Base-by-base conservation (phyloP, 1,140 invertebrate genomes). In the Dendrolimus punctatus region DNA sequence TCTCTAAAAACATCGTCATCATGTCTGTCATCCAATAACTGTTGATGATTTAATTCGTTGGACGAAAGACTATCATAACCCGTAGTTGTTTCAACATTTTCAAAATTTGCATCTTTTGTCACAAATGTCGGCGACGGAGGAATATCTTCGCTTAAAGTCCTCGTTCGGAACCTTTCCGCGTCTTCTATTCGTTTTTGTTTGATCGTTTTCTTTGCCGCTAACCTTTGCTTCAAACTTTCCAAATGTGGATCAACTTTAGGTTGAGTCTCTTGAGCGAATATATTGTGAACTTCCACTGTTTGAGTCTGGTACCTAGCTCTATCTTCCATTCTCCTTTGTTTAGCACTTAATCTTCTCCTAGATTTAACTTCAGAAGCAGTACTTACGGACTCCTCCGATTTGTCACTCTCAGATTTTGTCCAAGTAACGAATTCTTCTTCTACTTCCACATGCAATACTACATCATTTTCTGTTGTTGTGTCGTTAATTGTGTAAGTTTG, bases 401-500 rank as follows among this genome's bases (percentile, higher is more conserved):
- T 68, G 40, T 86, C 79, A 55, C 76, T 84, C 52, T 83, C 87
- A 38, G 68, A 84, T 56, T 81, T 86, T 0, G 82, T 84, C 82
- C 82, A 86, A 39, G 82, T 86, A 5, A 79, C 39, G 46, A 85
- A 89, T 46, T 66, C 77, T 54, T 76, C 76, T 41, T 80, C 71
- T 0, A 71, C 62, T 62, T 74, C 71, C 4, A 74, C 48, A 5
- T 23, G 23, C 23, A 23, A 23, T 23, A 66, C 73, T 40, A 65
- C 66, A 37, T 79, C 75, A 46, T 48, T 68, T 40, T 75, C 78
- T 4, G 71, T 57, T 8, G 70, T 72, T 0, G 71, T 90, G 9
- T 90, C 90, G 8, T 89, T 91, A 41, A 95, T 93, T 0, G 93
- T 95, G 64, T 95, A 95, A 0, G 94, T 95, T 70, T 91, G 92